Evolutionary conservation across 2,797 vertebrate species (phyloP), one percentile per base, ranked within the genome.

Genomic region (Alectoris magna): DNA sequence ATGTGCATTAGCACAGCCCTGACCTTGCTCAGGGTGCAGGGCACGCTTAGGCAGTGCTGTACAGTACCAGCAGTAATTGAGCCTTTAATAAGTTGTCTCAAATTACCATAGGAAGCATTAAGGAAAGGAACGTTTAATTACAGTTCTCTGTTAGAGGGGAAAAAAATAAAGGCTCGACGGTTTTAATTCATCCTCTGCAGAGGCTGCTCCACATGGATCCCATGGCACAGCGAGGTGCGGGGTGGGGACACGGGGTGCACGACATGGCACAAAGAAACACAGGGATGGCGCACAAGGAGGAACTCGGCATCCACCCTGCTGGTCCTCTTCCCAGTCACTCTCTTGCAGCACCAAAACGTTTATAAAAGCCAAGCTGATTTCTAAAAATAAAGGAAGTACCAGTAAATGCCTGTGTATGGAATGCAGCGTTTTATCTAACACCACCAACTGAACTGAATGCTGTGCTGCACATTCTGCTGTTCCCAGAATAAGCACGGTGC

Each of bases 111-210:
- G 66, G 69, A 93, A 81, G 38, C 43, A 74, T 91, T 87, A 91
- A 91, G 69, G 34, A 74, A 93, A 94, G n/a, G 66, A 73, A 67
- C 51, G 75, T 91, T 91, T 94, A 89, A 94, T 95, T 96, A 91
- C 78, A 78, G 31, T 63, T 72, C 72, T 91, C 81, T 87, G n/a
- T 51, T 83, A 58, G 36, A 31, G 51, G 31, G 1, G 4, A 43
- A 27, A 60, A 60, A 60, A 21, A 23, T 29, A 34, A 12, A 23
- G 8, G 26, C 66, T 63, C 1, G 0, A 59, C 39, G 5, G 15
- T 82, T 85, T 95, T 80, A 77, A 85, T 79, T 39, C 36, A 43
- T 22, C 62, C 39, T 64, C 29, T 64, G 62, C 39, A 31, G 39
- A 43, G 62, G 3, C 2, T 9, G 49, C 43, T 89, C 55, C n/a